phyloP scores from a whole-genome alignment of 2,888 invertebrate species.

The Dinocampus coccinellae region DNA sequence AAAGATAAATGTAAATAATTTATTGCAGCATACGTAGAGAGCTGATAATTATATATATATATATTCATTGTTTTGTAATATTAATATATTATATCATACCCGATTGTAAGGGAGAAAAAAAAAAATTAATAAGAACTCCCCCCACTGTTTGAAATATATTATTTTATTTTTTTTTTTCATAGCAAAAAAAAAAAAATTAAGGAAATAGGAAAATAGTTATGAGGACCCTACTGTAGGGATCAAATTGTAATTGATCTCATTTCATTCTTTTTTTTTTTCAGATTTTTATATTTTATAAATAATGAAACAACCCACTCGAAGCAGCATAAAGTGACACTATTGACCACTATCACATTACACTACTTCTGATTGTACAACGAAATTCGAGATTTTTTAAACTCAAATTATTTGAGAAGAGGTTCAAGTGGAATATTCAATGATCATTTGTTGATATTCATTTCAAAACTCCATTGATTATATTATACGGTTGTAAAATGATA shows the following conservation, averaged over 20 bases:
- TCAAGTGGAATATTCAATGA: slow-evolving; percentile 28
- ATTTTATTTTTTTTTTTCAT: slow-evolving; percentile 44
- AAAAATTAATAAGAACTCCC: slow-evolving; percentile 46
- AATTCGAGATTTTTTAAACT: slow-evolving; percentile 38
- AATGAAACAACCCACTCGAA: slow-evolving; percentile 50
- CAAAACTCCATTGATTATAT: slow-evolving; percentile 5
- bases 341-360: slow-evolving; percentile 48
- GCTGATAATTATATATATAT: slow-evolving; percentile 21
- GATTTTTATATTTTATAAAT: slow-evolving; percentile 53
- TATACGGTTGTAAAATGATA: not conserved
- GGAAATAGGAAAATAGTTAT: slow-evolving; percentile 38
- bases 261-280: no score
- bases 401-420: slow-evolving; percentile 44
- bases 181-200: slow-evolving; percentile 42
- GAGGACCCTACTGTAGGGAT: slow-evolving; percentile 57
- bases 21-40: slow-evolving; percentile 53
- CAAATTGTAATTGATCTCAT: slow-evolving; percentile 66
- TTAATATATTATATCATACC: slow-evolving; percentile 31
- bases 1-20: slow-evolving; percentile 61
- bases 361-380: slow-evolving; percentile 54
- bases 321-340: slow-evolving; percentile 64
- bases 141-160: slow-evolving; percentile 46
- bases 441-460: slow-evolving; percentile 21
- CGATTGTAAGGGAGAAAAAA: slow-evolving; percentile 23
- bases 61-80: slow-evolving; percentile 24